A percentile compares a stretch with the other conserved stretches of the same genome.
Evolutionary conservation across 2,888 invertebrate species (phyloP).

Genomic region (Agrypnus murinus): DNA sequence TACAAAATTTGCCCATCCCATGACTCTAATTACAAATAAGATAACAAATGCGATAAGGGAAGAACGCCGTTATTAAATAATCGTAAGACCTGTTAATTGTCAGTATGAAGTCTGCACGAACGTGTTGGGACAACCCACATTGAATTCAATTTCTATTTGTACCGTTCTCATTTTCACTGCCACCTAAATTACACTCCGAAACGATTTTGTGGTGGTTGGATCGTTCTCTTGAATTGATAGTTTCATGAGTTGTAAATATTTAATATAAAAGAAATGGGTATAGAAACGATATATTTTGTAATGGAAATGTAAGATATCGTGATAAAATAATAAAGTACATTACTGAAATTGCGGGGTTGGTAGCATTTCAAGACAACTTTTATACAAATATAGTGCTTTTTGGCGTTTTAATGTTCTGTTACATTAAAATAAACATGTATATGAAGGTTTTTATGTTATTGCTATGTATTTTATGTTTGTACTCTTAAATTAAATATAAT

Average conservation of each 20-base stretch:
- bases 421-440: no score
- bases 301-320: slow-evolving; percentile 1
- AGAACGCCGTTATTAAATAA: slow-evolving; percentile 34
- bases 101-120: slow-evolving; percentile 21
- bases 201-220: background rate
- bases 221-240: slow-evolving; percentile 4
- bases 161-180: slow-evolving; percentile 3
- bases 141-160: slow-evolving; percentile 26
- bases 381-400: background rate
- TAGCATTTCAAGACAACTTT: background rate
- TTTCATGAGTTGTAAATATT: slow-evolving; percentile 14
- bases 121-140: slow-evolving; percentile 31
- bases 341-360: background rate
- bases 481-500: no score
- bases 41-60: slow-evolving; percentile 31
- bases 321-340: background rate
- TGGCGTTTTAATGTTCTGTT: background rate
- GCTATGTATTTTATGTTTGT: no score
- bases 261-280: slow-evolving; percentile 18
- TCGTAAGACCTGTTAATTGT: slow-evolving; percentile 27
- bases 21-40: background rate
- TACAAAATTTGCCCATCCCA: slow-evolving; percentile 7
- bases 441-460: no score
- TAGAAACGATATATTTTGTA: background rate
- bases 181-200: slow-evolving; percentile 15